Evolutionary conservation across 1,140 invertebrate genomes (phyloP), one percentile per base, ranked within the genome.

Genomic region (Cephus cinctus): DNA sequence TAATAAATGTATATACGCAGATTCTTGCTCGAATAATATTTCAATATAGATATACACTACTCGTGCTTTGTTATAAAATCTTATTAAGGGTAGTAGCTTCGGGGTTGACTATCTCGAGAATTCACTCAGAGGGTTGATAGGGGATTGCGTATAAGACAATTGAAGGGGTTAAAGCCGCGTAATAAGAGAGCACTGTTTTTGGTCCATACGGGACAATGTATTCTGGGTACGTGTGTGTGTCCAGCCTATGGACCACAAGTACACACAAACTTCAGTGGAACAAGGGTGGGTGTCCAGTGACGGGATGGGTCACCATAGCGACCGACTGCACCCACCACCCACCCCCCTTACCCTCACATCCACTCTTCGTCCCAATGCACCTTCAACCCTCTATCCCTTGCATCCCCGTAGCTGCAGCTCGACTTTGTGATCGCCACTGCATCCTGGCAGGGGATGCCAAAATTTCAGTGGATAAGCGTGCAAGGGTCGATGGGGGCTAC

Each of bases 181-280:
- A 74, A 74, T 73, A 73, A 73, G 71, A 71, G 73, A 73, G 65
- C 64, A 59, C 70, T 75, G 69, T 73, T 74, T 75, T 75, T 71
- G 70, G 71, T 64, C 67, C 56, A 56, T 60, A 66, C 61, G 61
- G 65, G 63, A 71, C 67, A 61, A 65, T 67, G 65, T 68, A n/a
- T n/a, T n/a, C n/a, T n/a, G n/a, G n/a, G n/a, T n/a, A n/a, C n/a
- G n/a, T n/a, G n/a, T n/a, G n/a, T n/a, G n/a, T 67, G 66, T 69
- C 65, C 59, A 63, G 67, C 56, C 62, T 60, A 57, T 57, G 61
- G 60, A 65, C 69, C 67, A 62, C 60, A 62, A 50, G 53, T 53
- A 56, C 57, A 54, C 41, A 48, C 57, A 50, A 34, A 34, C 27
- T 40, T 27, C 31, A 36, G 46, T 44, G 51, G 56, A 50, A 48